These are phyloP conservation scores for Proterorhinus semilunaris DNA, from an alignment of 2,113 vertebrate species.

Conservation along the genomic window DNA sequence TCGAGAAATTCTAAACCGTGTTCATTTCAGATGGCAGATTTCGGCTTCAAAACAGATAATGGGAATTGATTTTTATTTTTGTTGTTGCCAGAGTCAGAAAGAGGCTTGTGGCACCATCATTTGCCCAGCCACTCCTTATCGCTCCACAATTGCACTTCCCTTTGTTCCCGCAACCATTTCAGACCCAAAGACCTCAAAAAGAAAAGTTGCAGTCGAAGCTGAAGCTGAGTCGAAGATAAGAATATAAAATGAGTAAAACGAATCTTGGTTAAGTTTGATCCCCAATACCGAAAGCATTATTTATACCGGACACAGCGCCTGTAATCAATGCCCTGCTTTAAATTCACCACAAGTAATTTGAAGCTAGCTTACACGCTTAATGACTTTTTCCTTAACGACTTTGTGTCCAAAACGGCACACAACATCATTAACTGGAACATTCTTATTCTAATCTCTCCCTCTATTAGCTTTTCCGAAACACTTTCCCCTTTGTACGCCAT, in stretches of 20 bases:
- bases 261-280: background rate
- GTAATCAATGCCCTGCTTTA: conserved; percentile 40
- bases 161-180: too few relatives aligned
- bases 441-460: conserved; percentile 55
- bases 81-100: too few relatives aligned
- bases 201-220: too few relatives aligned
- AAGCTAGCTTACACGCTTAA: conserved; percentile 41
- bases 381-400: conserved; percentile 56
- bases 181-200: too few relatives aligned
- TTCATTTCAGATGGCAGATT: too few relatives aligned
- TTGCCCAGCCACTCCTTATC: too few relatives aligned
- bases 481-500: conserved; percentile 45
- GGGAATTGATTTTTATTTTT: too few relatives aligned
- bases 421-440: conserved; percentile 54
- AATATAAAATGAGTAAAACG: background rate
- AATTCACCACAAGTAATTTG: conserved; percentile 36
- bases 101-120: too few relatives aligned
- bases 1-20: too few relatives aligned
- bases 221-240: too few relatives aligned
- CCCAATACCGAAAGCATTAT: background rate
- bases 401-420: conserved; percentile 45
- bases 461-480: conserved; percentile 30
- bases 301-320: conserved; percentile 18
- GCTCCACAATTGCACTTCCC: too few relatives aligned
- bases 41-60: too few relatives aligned